Conservation (phyloP, 2,888 invertebrate species). For the Leptopilina myrica region DNA sequence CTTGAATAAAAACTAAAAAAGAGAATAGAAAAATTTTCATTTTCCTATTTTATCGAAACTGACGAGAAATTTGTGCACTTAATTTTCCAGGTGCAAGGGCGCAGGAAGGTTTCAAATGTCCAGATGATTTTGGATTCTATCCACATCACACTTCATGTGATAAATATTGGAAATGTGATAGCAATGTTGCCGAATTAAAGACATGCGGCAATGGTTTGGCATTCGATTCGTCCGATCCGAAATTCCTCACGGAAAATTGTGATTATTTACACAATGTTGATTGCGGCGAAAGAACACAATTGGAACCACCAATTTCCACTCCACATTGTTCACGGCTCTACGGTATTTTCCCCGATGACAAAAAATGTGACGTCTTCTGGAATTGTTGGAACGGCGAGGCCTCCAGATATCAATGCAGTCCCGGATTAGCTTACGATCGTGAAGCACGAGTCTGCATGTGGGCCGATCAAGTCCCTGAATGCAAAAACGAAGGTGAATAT, state of each 20-base stretch:
- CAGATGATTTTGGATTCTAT: constrained; percentile 96
- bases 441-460: constrained; percentile 97
- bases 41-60: too few species aligned
- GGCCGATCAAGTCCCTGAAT: constrained; percentile 96
- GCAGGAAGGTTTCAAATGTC: constrained; percentile 93
- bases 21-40: too few species aligned
- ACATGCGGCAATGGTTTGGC: constrained; percentile 96
- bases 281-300: constrained; percentile 90
- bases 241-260: constrained; percentile 95
- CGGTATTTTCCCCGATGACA: constrained; percentile 93
- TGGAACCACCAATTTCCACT: constrained; percentile 91
- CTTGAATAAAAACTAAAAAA: too few species aligned
- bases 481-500: constrained; percentile 87
- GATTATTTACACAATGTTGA: constrained; percentile 97
- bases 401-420: constrained; percentile 95
- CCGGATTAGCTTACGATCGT: constrained; percentile 95
- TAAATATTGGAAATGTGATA: constrained; percentile 97
- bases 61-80: too few species aligned
- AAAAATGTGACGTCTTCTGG: constrained; percentile 96
- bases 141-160: constrained; percentile 93
- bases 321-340: constrained; percentile 91
- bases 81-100: constrained; percentile 77
- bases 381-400: constrained; percentile 98
- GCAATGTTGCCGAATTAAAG: constrained; percentile 90
- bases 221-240: constrained; percentile 92